Percentiles rank a stretch among this genome's conserved stretches.
Conservation (phyloP, 2,113 vertebrate species). For the Nycticebus coucang region DNA sequence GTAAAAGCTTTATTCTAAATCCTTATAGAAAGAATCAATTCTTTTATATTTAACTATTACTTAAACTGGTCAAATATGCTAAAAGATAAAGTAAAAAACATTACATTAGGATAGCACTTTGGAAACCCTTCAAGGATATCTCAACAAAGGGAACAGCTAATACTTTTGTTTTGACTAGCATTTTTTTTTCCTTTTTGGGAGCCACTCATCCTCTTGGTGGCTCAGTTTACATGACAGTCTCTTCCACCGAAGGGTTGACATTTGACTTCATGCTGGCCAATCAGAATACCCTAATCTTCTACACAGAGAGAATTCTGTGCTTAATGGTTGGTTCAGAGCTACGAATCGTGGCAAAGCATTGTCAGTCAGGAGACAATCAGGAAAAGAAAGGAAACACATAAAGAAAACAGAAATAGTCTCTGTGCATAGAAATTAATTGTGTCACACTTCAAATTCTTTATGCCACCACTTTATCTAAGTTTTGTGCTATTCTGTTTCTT, state of each 20-base stretch:
- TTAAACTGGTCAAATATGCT: background rate
- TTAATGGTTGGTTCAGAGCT: background rate
- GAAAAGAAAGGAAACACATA: background rate
- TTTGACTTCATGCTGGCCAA: background rate
- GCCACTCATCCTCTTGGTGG: background rate
- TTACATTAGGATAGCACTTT: background rate
- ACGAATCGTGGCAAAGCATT: background rate
- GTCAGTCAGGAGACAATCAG: background rate
- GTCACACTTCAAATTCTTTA: background rate
- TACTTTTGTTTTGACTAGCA: background rate
- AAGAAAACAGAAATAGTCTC: background rate
- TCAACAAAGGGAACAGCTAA: background rate
- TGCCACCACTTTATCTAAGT: background rate
- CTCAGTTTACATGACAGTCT: background rate
- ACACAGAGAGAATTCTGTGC: background rate
- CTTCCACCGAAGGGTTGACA: background rate
- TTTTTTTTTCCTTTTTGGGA: background rate
- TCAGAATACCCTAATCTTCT: background rate
- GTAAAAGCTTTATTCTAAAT: background rate
- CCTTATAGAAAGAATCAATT: background rate
- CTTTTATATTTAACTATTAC: background rate
- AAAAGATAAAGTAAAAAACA: background rate
- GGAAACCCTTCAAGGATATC: background rate
- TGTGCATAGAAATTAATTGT: background rate
- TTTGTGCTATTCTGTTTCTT: background rate